Conservation (phyloP, 2,113 vertebrate species). For the Rattus norvegicus region DNA sequence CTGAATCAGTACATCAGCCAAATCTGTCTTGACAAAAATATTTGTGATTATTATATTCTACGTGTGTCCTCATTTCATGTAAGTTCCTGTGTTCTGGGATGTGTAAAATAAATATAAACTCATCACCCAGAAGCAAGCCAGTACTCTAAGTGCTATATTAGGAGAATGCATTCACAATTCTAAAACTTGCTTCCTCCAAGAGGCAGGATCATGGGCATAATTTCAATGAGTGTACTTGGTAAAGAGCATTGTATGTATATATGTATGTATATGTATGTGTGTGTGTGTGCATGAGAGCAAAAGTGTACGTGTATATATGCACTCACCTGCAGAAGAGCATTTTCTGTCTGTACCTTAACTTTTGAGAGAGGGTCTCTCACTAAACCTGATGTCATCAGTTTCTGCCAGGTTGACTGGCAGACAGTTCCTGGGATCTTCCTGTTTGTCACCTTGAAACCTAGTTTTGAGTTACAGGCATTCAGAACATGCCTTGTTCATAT, state of each 20-base stretch:
- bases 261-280: neutral
- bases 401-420: neutral
- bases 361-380: neutral
- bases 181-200: slow-evolving; percentile 3
- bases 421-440: neutral
- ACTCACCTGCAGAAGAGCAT: neutral
- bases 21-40: neutral
- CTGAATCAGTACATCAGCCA: neutral
- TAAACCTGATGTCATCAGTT: neutral
- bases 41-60: neutral
- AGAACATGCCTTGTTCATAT: neutral
- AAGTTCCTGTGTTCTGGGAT: neutral
- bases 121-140: neutral
- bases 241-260: neutral
- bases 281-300: neutral
- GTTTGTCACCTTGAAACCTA: neutral
- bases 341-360: neutral
- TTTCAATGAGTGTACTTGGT: neutral
- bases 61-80: neutral
- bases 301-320: neutral
- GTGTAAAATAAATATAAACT: neutral
- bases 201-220: neutral
- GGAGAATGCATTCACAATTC: neutral
- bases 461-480: neutral
- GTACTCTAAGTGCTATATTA: neutral